phyloP scores from a whole-genome alignment of 2,888 invertebrate genomes.

The Drosophila parthenogenetica region DNA sequence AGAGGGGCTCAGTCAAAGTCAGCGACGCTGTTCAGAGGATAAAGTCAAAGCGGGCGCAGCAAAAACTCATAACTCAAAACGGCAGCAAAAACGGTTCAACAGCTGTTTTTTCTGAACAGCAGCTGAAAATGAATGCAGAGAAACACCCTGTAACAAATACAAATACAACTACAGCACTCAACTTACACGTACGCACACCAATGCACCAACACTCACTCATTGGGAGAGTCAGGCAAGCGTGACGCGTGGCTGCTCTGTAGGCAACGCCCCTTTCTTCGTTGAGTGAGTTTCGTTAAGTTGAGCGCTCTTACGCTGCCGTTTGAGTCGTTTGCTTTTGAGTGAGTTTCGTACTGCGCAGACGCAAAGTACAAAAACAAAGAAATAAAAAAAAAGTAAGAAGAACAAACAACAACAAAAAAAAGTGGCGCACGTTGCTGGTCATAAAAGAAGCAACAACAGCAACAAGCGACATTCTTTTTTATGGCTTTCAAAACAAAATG shows the following conservation, averaged over 20 bases:
- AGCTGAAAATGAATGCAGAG: constrained; percentile 53
- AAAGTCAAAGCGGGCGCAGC: constrained; percentile 41
- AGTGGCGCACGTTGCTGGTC: constrained; percentile 60
- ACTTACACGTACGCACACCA: constrained; percentile 13
- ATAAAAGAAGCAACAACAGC: constrained; percentile 55
- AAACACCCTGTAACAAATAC: constrained; percentile 67
- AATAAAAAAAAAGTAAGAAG: constrained; percentile 44
- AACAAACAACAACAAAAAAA: constrained; percentile 22
- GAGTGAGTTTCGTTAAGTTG: constrained; percentile 46
- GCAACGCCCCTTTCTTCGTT: constrained; percentile 55
- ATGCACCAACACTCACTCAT: not conserved
- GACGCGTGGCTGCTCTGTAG: constrained; percentile 38
- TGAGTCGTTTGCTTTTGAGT: constrained; percentile 48
- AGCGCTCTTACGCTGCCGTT: constrained; percentile 17
- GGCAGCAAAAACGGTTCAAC: constrained; percentile 31
- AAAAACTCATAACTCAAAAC: constrained; percentile 60
- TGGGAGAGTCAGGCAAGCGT: constrained; percentile 38
- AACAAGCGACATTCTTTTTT: constrained; percentile 60
- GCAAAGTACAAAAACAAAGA: constrained; percentile 58
- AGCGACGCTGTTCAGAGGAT: constrained; percentile 22
- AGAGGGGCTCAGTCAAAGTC: constrained; percentile 10
- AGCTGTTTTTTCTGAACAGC: constrained; percentile 57
- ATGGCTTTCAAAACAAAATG: constrained; percentile 78
- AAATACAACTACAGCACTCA: constrained; percentile 4
- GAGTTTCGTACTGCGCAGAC: constrained; percentile 56